Conservation (phyloP, 2,888 invertebrate species). For the Spilarctia lutea region DNA sequence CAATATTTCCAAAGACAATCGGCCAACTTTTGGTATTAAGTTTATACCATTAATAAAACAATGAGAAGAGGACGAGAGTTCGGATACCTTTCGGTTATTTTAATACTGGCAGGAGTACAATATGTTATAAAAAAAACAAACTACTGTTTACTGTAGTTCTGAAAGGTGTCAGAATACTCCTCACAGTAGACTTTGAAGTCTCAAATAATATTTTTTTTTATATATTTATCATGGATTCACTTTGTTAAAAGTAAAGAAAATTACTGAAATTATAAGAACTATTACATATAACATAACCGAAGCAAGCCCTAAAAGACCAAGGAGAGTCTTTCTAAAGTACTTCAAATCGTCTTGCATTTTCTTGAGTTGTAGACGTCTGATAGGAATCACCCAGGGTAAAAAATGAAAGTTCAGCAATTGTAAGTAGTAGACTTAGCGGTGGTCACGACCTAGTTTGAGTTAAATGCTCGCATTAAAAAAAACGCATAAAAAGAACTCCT, state of each 20-base stretch:
- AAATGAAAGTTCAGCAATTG: no score
- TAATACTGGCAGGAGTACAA: neutral
- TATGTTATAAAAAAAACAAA: neutral
- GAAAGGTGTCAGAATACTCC: neutral
- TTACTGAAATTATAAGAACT: no score
- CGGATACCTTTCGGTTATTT: conserved; percentile 6
- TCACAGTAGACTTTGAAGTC: neutral
- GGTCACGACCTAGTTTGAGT: no score
- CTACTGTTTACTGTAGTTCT: neutral
- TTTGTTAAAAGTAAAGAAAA: neutral
- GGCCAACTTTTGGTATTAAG: conserved; percentile 3
- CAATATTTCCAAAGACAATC: conserved; percentile 7
- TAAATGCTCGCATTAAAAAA: no score
- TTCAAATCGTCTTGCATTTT: no score
- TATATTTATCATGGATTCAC: neutral
- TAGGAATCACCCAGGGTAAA: no score
- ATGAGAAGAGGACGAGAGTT: conserved; percentile 6
- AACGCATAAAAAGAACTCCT: no score
- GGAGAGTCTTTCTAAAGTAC: no score
- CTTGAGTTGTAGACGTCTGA: no score
- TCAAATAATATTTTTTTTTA: neutral
- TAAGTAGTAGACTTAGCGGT: no score
- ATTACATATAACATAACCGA: no score
- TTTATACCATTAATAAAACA: conserved; percentile 12
- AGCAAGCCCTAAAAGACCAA: no score